Evolutionary conservation across 2,888 invertebrate species (phyloP).

Genomic region (Leucophora obtusa): DNA sequence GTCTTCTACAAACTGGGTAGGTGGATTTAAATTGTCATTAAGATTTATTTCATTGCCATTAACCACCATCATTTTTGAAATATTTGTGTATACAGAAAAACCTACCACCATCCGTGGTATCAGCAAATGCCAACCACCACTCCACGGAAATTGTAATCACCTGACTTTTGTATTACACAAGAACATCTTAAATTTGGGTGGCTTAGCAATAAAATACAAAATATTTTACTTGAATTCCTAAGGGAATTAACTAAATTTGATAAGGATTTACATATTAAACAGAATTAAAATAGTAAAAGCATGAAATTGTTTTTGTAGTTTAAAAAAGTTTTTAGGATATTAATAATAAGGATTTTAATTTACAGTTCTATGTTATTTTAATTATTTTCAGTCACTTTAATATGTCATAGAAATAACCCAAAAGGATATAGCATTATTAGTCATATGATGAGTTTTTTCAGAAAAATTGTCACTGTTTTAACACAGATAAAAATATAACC

Average conservation of each 20-base stretch:
- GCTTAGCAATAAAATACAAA: slow-evolving; percentile 67
- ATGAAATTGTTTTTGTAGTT: too few relatives aligned
- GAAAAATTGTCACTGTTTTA: too few relatives aligned
- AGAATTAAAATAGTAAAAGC: background rate
- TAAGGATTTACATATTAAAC: slow-evolving; percentile 42
- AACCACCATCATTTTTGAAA: slow-evolving; percentile 45
- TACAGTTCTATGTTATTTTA: too few relatives aligned
- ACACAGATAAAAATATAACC: too few relatives aligned
- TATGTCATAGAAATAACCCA: too few relatives aligned
- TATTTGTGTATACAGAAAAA: background rate
- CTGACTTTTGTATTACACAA: slow-evolving; percentile 48
- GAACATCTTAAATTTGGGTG: slow-evolving; percentile 67
- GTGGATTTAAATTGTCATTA: slow-evolving; percentile 59
- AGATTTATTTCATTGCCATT: slow-evolving; percentile 58
- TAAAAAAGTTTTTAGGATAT: too few relatives aligned
- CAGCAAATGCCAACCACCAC: background rate
- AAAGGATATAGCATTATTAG: too few relatives aligned
- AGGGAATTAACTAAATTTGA: slow-evolving; percentile 41
- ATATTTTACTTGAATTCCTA: slow-evolving; percentile 42
- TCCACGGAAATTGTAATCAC: slow-evolving; percentile 47
- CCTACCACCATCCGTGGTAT: slow-evolving; percentile 22
- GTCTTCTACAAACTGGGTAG: slow-evolving; percentile 33
- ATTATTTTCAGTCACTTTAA: too few relatives aligned
- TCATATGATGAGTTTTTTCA: too few relatives aligned
- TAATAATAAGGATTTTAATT: too few relatives aligned